phyloP scores from a whole-genome alignment of 2,797 vertebrate genomes.

The Phoeniculus purpureus region DNA sequence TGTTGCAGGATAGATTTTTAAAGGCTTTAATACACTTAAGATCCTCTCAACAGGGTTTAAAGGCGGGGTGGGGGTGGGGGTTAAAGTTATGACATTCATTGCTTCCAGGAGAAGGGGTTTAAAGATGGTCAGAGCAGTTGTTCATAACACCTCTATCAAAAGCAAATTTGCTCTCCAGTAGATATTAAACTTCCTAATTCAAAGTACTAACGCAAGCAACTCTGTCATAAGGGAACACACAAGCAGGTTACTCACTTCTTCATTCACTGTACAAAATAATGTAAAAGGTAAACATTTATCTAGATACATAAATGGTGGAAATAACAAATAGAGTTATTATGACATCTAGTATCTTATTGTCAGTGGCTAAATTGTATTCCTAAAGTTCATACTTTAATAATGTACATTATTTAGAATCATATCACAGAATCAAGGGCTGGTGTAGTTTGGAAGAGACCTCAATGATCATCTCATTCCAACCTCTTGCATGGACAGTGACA shows the following conservation, averaged over 20 bases:
- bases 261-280: background rate
- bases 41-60: background rate
- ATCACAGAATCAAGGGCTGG: too few species aligned
- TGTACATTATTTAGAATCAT: background rate
- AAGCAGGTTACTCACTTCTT: rapidly evolving
- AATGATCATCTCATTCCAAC: too few species aligned
- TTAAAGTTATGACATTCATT: background rate
- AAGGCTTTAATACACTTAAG: background rate
- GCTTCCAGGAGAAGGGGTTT: background rate
- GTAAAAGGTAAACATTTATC: background rate
- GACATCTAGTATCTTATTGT: background rate
- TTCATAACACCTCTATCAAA: background rate
- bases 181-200: background rate
- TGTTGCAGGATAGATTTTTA: background rate
- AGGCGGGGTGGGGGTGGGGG: background rate
- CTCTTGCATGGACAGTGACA: too few species aligned
- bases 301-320: background rate
- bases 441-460: too few species aligned
- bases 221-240: background rate
- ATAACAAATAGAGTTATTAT: background rate
- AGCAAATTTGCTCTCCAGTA: background rate
- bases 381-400: background rate
- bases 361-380: background rate
- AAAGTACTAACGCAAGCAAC: background rate
- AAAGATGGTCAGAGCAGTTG: background rate